These are phyloP conservation scores for Malacosoma neustria DNA, from an alignment of 2,888 invertebrate genomes.

Conservation along the genomic window DNA sequence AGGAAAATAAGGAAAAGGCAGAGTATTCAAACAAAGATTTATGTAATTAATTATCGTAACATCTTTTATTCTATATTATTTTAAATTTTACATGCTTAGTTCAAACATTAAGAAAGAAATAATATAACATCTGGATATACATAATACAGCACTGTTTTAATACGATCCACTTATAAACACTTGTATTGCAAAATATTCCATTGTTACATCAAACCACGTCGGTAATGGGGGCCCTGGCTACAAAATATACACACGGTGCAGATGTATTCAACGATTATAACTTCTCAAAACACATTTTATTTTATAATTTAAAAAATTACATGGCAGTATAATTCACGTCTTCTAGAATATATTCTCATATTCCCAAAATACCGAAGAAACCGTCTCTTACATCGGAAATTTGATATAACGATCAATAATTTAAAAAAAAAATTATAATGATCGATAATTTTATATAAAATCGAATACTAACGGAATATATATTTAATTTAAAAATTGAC, in stretches of 20 bases:
- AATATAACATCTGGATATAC: slow-evolving; percentile 73
- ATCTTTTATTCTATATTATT: slow-evolving; percentile 75
- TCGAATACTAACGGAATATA: too few species aligned
- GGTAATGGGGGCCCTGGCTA: too few species aligned
- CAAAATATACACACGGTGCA: too few species aligned
- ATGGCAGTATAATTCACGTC: too few species aligned
- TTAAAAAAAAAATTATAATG: slow-evolving; percentile 20
- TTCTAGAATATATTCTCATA: too few species aligned
- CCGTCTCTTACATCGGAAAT: too few species aligned
- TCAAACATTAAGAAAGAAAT: slow-evolving; percentile 73
- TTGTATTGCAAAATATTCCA: slow-evolving; percentile 72
- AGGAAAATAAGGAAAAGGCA: slow-evolving; percentile 35
- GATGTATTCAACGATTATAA: too few species aligned
- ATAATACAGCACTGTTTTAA: slow-evolving; percentile 65
- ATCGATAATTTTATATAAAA: too few species aligned
- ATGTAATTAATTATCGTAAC: slow-evolving; percentile 74
- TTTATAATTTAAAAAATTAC: too few species aligned
- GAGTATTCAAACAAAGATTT: slow-evolving; percentile 59
- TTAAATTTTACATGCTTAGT: slow-evolving; percentile 75
- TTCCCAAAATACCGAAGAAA: too few species aligned
- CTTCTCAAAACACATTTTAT: too few species aligned
- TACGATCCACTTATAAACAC: slow-evolving; percentile 64
- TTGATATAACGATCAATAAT: slow-evolving; percentile 19
- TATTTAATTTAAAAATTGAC: too few species aligned
- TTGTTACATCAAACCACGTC: slow-evolving; percentile 55